Conservation (phyloP, 1,140 invertebrate genomes). For the Macrotrachela quadricornifera region DNA sequence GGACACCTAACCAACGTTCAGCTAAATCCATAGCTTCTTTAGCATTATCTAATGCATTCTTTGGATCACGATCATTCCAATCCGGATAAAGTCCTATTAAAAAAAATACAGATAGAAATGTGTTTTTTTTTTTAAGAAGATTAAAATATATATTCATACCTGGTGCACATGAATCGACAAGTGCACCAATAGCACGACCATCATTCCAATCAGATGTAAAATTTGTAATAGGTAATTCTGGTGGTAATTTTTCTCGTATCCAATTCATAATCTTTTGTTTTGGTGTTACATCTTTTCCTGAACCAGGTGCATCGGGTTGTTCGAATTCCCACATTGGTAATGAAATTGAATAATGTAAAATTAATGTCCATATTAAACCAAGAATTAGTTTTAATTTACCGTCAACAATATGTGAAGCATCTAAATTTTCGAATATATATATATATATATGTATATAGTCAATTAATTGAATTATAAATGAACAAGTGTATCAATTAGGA, state of each 20-base stretch:
- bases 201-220: slow-evolving; percentile 85
- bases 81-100: slow-evolving; percentile 48
- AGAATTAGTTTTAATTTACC: slow-evolving; percentile 73
- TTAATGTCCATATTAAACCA: slow-evolving; percentile 80
- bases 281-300: slow-evolving; percentile 39
- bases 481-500: too few species aligned
- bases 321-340: slow-evolving; percentile 75
- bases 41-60: slow-evolving; percentile 55
- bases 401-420: slow-evolving; percentile 72
- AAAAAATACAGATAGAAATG: not conserved
- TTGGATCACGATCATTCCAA: slow-evolving; percentile 57
- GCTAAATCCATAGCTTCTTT: slow-evolving; percentile 63
- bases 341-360: slow-evolving; percentile 82
- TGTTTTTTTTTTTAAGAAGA: too few species aligned
- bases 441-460: too few species aligned
- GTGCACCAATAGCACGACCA: slow-evolving; percentile 64
- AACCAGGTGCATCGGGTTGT: slow-evolving; percentile 19
- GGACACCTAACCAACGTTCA: slow-evolving; percentile 53
- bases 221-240: slow-evolving; percentile 63
- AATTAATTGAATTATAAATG: too few species aligned
- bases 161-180: slow-evolving; percentile 68
- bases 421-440: slow-evolving; percentile 32
- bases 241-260: slow-evolving; percentile 54
- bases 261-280: slow-evolving; percentile 70
- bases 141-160: slow-evolving; percentile 22